These are phyloP conservation scores for Adineta ricciae DNA, from an alignment of 2,888 invertebrate species.

Conservation along the genomic window DNA sequence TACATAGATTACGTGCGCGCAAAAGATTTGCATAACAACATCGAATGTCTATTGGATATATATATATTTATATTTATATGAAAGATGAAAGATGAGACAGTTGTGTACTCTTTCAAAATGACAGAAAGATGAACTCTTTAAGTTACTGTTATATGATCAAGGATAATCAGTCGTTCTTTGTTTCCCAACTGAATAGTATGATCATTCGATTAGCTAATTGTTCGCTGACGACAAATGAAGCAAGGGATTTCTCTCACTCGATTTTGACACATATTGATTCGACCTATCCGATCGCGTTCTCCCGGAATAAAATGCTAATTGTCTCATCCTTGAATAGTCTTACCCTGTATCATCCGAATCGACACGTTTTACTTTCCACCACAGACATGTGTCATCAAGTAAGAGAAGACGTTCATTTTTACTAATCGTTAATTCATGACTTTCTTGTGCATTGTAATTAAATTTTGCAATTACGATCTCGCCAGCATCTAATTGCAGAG, in stretches of 20 bases:
- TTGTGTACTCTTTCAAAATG: not conserved
- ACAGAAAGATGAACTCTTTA: not conserved
- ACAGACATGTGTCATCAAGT: slow-evolving; percentile 95
- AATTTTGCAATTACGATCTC: slow-evolving; percentile 82
- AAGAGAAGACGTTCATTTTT: slow-evolving; percentile 92
- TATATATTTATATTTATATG: not conserved
- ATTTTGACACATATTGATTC: too few relatives aligned
- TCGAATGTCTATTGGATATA: too few relatives aligned
- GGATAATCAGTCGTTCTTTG: not conserved
- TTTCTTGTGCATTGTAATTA: slow-evolving; percentile 93
- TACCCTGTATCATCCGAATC: slow-evolving; percentile 14
- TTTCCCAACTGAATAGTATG: not conserved
- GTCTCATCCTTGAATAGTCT: not conserved
- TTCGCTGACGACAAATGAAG: not conserved
- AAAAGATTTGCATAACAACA: not conserved
- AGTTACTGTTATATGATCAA: not conserved
- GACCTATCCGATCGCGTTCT: too few relatives aligned
- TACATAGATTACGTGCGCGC: not conserved
- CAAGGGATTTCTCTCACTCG: not conserved
- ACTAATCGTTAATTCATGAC: slow-evolving; percentile 86
- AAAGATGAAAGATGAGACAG: slow-evolving; percentile 2
- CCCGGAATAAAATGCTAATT: not conserved
- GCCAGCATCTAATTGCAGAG: slow-evolving; percentile 54
- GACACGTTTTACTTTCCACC: slow-evolving; percentile 57
- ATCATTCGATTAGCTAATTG: too few relatives aligned